phyloP scores from a whole-genome alignment of 2,888 invertebrate species.

The Polietes domitor region DNA sequence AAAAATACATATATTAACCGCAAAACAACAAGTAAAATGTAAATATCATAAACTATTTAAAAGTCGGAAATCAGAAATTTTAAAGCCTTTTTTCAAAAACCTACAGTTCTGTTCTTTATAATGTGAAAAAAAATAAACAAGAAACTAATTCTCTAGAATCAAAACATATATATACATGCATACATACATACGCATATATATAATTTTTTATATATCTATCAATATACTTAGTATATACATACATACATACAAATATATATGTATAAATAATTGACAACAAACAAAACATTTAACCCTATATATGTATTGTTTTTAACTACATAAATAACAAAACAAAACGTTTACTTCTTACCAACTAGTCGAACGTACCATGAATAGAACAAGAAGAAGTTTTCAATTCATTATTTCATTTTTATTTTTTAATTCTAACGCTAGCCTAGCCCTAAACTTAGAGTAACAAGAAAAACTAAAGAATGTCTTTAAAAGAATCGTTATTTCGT shows the following conservation, averaged over 20 bases:
- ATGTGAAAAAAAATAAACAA: conserved; percentile 21
- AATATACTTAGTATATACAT: conserved; percentile 30
- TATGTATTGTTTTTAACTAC: conserved; percentile 59
- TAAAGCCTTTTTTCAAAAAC: conserved; percentile 55
- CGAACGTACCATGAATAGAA: neutral
- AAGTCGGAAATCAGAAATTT: conserved; percentile 43
- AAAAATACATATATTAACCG: no score
- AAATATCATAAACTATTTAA: conserved; percentile 41
- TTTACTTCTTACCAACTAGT: conserved; percentile 6
- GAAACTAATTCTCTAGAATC: conserved; percentile 50
- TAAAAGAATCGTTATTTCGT: neutral
- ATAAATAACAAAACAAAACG: neutral
- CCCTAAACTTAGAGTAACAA: neutral
- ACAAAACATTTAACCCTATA: conserved; percentile 41
- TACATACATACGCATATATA: no score
- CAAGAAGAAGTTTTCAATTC: neutral
- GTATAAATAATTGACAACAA: neutral
- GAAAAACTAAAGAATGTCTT: no score
- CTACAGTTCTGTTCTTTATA: conserved; percentile 36
- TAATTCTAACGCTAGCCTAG: neutral
- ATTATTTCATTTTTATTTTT: conserved; percentile 9
- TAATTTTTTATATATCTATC: conserved; percentile 40
- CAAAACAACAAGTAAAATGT: conserved; percentile 20
- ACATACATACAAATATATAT: neutral
- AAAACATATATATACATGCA: conserved; percentile 56